Conservation (phyloP, 2,888 invertebrate species). For the Cotesia congregata region DNA sequence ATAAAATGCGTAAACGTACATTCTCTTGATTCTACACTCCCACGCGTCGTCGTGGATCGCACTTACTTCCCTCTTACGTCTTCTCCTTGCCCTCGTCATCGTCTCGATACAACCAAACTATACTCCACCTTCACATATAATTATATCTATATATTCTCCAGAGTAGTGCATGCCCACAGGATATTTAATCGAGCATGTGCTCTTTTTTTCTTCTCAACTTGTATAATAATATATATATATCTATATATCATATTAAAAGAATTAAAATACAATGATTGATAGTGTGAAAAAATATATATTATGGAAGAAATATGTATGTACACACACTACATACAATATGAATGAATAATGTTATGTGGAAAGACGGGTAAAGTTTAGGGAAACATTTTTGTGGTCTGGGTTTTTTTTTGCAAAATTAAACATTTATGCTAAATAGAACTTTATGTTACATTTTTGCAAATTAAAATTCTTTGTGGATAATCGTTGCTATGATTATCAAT, state of each 20-base stretch:
- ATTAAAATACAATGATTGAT: neutral
- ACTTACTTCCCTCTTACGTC: constrained; percentile 33
- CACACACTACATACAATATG: neutral
- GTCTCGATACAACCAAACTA: constrained; percentile 9
- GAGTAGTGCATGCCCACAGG: constrained; percentile 20
- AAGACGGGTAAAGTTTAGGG: constrained; percentile 8
- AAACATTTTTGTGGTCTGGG: neutral
- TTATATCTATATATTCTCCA: neutral
- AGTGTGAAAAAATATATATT: neutral
- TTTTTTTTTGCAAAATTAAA: neutral
- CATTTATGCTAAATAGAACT: neutral
- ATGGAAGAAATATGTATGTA: neutral
- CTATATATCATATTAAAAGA: neutral
- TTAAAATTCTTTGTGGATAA: neutral
- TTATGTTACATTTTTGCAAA: neutral
- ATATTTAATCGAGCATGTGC: constrained; percentile 25
- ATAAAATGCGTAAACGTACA: constrained; percentile 33
- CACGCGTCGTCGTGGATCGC: constrained; percentile 54
- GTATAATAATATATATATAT: neutral
- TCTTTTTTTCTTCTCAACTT: constrained; percentile 4
- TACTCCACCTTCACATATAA: constrained; percentile 12
- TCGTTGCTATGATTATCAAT: neutral
- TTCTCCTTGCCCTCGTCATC: constrained; percentile 27
- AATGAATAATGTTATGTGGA: neutral
- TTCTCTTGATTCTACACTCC: constrained; percentile 51